Conservation (phyloP, 1,140 invertebrate species). For the Lordiphosa mommai region DNA sequence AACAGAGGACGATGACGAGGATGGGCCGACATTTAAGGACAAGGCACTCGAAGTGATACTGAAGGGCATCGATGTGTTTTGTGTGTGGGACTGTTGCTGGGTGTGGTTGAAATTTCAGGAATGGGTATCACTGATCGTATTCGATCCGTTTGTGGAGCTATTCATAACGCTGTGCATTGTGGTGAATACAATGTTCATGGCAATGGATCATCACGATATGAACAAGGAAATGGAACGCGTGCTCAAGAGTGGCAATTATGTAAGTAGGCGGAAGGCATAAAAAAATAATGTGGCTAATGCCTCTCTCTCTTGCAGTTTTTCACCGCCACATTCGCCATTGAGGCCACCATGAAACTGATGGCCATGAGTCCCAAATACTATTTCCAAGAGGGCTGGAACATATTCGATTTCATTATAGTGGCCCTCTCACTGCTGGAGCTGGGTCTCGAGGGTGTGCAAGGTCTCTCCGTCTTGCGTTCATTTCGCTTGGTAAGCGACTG, state of each 20-base stretch:
- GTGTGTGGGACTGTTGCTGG: constrained; percentile 98
- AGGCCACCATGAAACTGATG: constrained; percentile 96
- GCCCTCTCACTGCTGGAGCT: constrained; percentile 96
- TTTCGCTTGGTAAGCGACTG: constrained; percentile 94
- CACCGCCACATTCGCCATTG: constrained; percentile 97
- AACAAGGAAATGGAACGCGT: constrained; percentile 90
- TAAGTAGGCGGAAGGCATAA: too few relatives aligned
- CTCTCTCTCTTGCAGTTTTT: constrained; percentile 89
- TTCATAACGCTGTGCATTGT: constrained; percentile 99
- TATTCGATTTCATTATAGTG: constrained; percentile 99
- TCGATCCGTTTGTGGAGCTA: constrained; percentile 98
- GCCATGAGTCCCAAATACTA: constrained; percentile 98
- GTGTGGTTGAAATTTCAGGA: constrained; percentile 95
- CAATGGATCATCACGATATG: constrained; percentile 97
- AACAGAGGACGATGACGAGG: constrained; percentile 92
- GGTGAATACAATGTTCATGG: constrained; percentile 99
- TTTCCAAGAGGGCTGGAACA: constrained; percentile 99
- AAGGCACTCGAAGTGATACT: constrained; percentile 87
- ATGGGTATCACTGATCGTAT: constrained; percentile 93
- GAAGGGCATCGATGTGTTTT: constrained; percentile 94
- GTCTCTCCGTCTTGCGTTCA: constrained; percentile 96
- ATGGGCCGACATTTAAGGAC: constrained; percentile 93
- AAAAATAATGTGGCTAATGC: too few relatives aligned
- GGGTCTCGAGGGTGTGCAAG: constrained; percentile 94
- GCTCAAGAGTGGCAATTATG: constrained; percentile 96